Evolutionary conservation across 2,797 vertebrate genomes (phyloP), one percentile per base, ranked within the genome.

Genomic region (Arctocebus calabarensis): DNA sequence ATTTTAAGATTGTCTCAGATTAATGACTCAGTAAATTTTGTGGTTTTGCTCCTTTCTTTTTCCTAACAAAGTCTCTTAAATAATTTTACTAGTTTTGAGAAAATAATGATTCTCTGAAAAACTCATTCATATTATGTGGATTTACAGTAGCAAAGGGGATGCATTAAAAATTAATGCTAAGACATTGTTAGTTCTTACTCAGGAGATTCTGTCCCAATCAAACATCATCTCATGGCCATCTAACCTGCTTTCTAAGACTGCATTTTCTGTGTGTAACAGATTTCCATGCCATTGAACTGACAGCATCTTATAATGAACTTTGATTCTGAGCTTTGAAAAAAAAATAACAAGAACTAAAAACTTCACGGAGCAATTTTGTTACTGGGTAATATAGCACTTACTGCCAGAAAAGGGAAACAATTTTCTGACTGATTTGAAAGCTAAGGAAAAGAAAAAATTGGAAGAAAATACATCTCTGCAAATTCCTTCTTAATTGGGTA

Each of bases 351-450:
- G 82, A 89, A 73, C 48, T 89, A 70, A 97, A 97, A 68, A 11
- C 16, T 95, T 97, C 92, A 85, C 62, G 55, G 81, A 96, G 64
- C 70, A 97, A 94, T 97, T 98, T n/a, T 94, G 64, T 96, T 97
- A 91, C 64, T 90, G 62, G 88, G 9, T 88, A 92, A 70, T 37
- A 27, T 8, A 79, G 61, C 68, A 91, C 19, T 97, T 97, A 78
- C 62, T 96, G 64, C 48, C 74, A 96, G 79, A 95, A 97, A 78
- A 97, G 61, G 71, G 29, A 98, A 73, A 94, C 45, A 85, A 86
- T 98, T 97, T 98, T 97, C 90, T 98, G 95, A 96, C 93, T 97
- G 92, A 98, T 92, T 89, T 91, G 84, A 97, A 98, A 97, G n/a
- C 68, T 93, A n/a, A 61, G 71, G 96, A 71, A 94, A 62, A 97